Base-by-base conservation (phyloP, 1,140 invertebrate genomes). In the Fopius arisanus region DNA sequence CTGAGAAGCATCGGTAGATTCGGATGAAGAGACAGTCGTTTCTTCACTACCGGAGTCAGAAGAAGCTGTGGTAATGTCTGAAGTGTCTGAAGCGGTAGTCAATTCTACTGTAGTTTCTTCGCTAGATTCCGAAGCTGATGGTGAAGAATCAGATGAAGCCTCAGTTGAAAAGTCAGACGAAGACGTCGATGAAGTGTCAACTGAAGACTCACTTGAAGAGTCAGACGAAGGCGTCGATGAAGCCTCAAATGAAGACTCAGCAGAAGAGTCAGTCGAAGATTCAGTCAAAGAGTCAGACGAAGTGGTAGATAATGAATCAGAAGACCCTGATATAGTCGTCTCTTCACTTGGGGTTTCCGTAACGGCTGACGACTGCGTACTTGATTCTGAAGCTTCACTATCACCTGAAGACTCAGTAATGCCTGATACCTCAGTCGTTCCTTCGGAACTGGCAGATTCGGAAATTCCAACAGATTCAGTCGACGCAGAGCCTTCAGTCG, bases 11-110 rank as follows among this genome's bases (percentile, higher is more conserved):
- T 73, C 70, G 5, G 76, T 73, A 6, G 73, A 66, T 37, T 68
- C 71, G 31, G 81, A 79, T 3, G 74, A 71, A 19, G 74, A 73
- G 28, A 51, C 62, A 0, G 75, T 63, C 9, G 70, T 77, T 28
- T 75, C 71, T 9, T 74, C 75, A 33, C 33, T 72, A 21, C 16
- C 66, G 43, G 33, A 6, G 59, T 67, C 51, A 14, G 77, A 74
- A 9, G 67, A 31, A 48, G 70, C 73, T 33, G 74, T 77, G 54
- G 19, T 75, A 28, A 23, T 28, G 0, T 26, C 21, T 28, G 54
- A 62, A 26, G n/a, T 28, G 0, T 28, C 28, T 10, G 54, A 14
- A 62, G 23, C 1, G 7, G 43, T 48, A n/a, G n/a, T 48, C 2
- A n/a, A 48, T 48, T 48, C 43, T 2, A 48, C 16, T 19, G 43